phyloP scores from a whole-genome alignment of 1,140 invertebrate genomes.

The Lethrus apterus region DNA sequence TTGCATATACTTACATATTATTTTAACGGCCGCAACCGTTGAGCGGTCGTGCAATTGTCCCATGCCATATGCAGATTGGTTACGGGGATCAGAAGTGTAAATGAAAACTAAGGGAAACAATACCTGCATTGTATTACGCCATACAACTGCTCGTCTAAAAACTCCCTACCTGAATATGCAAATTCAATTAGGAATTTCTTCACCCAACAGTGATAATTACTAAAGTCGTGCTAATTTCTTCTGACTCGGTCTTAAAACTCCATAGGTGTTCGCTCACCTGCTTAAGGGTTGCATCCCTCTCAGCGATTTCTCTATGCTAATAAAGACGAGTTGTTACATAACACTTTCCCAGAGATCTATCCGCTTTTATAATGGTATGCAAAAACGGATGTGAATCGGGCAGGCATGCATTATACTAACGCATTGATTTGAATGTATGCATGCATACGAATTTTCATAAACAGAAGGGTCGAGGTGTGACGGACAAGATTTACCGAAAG shows the following conservation, averaged over 20 bases:
- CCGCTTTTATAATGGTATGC: slow-evolving; percentile 13
- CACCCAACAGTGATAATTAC: slow-evolving; percentile 16
- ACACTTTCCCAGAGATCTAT: slow-evolving; percentile 15
- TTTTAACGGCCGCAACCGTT: too few species aligned
- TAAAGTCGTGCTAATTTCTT: slow-evolving; percentile 8
- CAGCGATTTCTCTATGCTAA: slow-evolving; percentile 12
- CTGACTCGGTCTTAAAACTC: slow-evolving; percentile 10
- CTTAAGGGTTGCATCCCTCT: slow-evolving; percentile 1
- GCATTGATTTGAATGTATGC: slow-evolving; percentile 17
- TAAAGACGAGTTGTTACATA: slow-evolving; percentile 12
- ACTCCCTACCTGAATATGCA: slow-evolving; percentile 18
- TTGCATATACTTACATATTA: too few species aligned
- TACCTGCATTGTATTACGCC: slow-evolving; percentile 14
- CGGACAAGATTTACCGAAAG: slow-evolving; percentile 18
- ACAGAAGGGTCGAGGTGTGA: slow-evolving; percentile 20
- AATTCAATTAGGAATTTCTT: slow-evolving; percentile 14
- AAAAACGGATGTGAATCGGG: slow-evolving; percentile 16
- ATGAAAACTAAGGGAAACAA: slow-evolving; percentile 18
- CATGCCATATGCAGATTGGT: slow-evolving; percentile 18
- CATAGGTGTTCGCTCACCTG: slow-evolving; percentile 8
- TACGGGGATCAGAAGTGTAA: slow-evolving; percentile 17
- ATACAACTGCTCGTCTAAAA: slow-evolving; percentile 7
- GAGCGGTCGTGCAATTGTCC: too few species aligned
- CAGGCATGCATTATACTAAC: slow-evolving; percentile 17
- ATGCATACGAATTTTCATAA: slow-evolving; percentile 20